A percentile compares a stretch with the other conserved stretches of the same genome.
These are phyloP conservation scores for Neotoma lepida DNA, from an alignment of 2,113 vertebrate genomes.

Conservation along the genomic window DNA sequence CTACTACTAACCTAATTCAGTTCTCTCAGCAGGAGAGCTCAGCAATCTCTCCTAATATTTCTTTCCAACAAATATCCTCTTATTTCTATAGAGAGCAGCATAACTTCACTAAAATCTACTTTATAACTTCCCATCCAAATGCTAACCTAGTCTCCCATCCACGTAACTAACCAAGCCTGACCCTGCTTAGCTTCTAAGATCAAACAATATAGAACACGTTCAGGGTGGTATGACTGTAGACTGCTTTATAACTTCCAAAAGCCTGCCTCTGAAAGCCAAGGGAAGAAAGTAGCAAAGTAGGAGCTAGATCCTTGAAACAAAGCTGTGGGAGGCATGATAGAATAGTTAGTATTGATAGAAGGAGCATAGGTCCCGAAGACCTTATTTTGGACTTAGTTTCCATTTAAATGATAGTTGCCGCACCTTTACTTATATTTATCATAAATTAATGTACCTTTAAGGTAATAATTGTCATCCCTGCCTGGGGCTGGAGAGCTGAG, in stretches of 20 bases:
- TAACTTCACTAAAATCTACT: constrained; percentile 9
- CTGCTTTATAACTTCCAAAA: constrained; percentile 16
- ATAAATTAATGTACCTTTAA: constrained; percentile 38
- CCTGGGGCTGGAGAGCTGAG: not conserved
- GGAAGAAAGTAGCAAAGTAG: constrained; percentile 20
- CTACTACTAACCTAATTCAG: not conserved
- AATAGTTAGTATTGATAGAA: constrained; percentile 21
- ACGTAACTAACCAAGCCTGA: not conserved
- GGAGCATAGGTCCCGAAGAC: not conserved
- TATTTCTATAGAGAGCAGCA: constrained; percentile 30
- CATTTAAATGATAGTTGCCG: constrained; percentile 3
- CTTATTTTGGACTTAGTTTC: constrained; percentile 45
- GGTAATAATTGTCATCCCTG: not conserved
- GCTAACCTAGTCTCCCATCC: not conserved
- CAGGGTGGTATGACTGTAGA: not conserved
- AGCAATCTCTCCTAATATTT: constrained; percentile 38
- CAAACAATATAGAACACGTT: not conserved
- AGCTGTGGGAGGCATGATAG: not conserved
- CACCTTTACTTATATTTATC: constrained; percentile 54
- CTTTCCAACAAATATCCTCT: constrained; percentile 42
- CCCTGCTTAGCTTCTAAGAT: not conserved
- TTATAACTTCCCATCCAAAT: not conserved
- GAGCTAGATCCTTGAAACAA: not conserved
- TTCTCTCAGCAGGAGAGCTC: constrained; percentile 37
- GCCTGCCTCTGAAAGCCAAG: constrained; percentile 34